These are phyloP conservation scores for Otus sunia DNA, from an alignment of 2,113 vertebrate genomes.

Conservation along the genomic window DNA sequence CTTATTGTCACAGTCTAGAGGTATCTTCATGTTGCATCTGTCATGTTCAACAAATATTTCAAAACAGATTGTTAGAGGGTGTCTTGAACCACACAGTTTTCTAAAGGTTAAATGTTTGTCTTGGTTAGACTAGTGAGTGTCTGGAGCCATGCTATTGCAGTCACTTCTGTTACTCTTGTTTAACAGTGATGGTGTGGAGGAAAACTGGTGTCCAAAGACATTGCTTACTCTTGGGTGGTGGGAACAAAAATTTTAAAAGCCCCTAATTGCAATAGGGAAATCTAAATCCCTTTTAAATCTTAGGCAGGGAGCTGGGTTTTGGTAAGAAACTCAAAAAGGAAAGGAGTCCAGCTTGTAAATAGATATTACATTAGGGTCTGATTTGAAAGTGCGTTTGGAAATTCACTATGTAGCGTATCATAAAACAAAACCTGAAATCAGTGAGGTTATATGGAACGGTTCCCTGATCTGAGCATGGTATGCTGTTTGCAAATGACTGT, in stretches of 20 bases:
- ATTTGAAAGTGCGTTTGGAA: background rate
- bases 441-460: background rate
- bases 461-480: background rate
- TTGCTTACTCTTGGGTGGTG: background rate
- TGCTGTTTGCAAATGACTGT: slow-evolving; percentile 13
- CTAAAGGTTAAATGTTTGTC: background rate
- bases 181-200: background rate
- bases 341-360: background rate
- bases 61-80: background rate
- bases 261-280: background rate
- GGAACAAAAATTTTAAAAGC: background rate
- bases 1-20: background rate
- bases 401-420: background rate
- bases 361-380: background rate
- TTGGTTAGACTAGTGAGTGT: background rate
- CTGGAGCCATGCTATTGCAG: background rate
- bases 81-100: background rate
- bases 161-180: background rate
- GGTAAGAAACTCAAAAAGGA: background rate
- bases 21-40: background rate
- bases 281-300: background rate
- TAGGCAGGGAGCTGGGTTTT: background rate
- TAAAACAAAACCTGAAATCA: slow-evolving; percentile 2
- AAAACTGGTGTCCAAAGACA: background rate
- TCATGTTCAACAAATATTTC: background rate